Percentiles rank a stretch among this genome's conserved stretches.
phyloP scores from a whole-genome alignment of 2,888 invertebrate species.

The Sisyra nigra region DNA sequence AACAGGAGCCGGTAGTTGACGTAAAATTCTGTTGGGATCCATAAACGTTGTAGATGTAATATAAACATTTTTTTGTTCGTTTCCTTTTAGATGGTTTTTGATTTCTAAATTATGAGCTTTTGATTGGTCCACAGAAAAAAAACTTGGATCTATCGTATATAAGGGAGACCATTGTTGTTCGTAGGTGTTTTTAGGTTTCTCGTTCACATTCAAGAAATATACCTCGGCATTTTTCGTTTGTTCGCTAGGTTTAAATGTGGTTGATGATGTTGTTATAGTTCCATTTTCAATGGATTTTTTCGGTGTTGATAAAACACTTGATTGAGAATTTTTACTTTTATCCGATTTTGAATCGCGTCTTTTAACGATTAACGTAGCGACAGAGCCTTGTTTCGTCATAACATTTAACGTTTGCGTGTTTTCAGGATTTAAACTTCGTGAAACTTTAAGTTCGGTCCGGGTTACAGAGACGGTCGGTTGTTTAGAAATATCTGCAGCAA shows the following conservation, averaged over 20 bases:
- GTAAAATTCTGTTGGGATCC: constrained; percentile 26
- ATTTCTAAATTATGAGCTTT: not conserved
- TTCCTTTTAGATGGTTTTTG: not conserved
- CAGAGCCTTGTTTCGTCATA: constrained; percentile 54
- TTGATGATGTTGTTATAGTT: constrained; percentile 27
- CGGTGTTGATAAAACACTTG: constrained; percentile 29
- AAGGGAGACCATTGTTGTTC: constrained; percentile 30
- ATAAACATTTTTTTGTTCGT: constrained; percentile 21
- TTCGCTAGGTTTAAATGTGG: constrained; percentile 15
- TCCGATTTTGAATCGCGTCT: constrained; percentile 42
- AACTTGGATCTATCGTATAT: constrained; percentile 21
- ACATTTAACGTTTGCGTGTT: constrained; percentile 64
- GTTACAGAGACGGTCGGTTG: constrained; percentile 30
- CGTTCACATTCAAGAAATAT: constrained; percentile 27
- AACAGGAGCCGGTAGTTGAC: constrained; percentile 49
- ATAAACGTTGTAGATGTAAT: constrained; percentile 19
- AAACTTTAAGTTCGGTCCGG: constrained; percentile 59
- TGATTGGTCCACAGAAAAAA: constrained; percentile 19
- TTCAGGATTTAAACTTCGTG: constrained; percentile 59
- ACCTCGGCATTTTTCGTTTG: not conserved
- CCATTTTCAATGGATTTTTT: constrained; percentile 24
- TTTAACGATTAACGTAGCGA: constrained; percentile 64
- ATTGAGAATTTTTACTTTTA: constrained; percentile 15
- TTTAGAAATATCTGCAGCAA: too few species aligned
- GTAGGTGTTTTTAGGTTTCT: constrained; percentile 24